Evolutionary conservation across 2,797 vertebrate genomes (phyloP), one percentile per base, ranked within the genome.

Genomic region (Centroberyx gerrardi): DNA sequence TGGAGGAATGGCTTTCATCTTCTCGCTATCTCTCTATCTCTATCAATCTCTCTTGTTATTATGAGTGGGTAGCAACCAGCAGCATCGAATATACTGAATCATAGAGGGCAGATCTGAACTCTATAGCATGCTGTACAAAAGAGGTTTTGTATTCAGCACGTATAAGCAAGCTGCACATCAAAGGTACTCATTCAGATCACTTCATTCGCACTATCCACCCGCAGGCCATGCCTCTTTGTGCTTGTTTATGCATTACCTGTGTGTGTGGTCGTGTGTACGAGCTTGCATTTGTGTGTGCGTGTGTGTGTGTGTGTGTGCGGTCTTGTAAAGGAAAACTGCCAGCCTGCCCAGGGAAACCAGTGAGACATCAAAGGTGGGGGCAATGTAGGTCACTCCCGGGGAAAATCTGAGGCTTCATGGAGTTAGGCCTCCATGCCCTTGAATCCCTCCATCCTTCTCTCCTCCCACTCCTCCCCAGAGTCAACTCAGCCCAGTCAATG

Each of bases 1-100:
- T 73, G 65, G 61, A 79, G 80, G 72, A 87, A 85, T 62, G 49
- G 48, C 85, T 92, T 88, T 89, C 74, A 91, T 89, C 67, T 55
- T 63, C 61, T 79, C 58, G 79, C 36, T 64, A 58, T 77, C 74
- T 75, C 46, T 87, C 58, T 22, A 68, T 88, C 63, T 76, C 62
- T 36, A 52, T 73, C 77, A 82, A 40, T 79, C 72, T 56, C 68
- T 65, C 65, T 76, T 59, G 48, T 87, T 72, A 67, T 68, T 69
- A 65, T 82, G 82, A 83, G 52, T 56, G 52, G 53, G 4, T 55
- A 75, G 67, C 75, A 83, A 83, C 62, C 53, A 60, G 77, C 60
- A 68, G 61, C 62, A 69, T 67, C 42, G 74, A 74, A 64, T 53
- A 70, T 67, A 66, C 60, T 66, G 74, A 69, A 77, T 80, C 83